A percentile compares a stretch with the other conserved stretches of the same genome.
phyloP scores from a whole-genome alignment of 2,797 vertebrate genomes.

The Schizopygopsis pylzovi region DNA sequence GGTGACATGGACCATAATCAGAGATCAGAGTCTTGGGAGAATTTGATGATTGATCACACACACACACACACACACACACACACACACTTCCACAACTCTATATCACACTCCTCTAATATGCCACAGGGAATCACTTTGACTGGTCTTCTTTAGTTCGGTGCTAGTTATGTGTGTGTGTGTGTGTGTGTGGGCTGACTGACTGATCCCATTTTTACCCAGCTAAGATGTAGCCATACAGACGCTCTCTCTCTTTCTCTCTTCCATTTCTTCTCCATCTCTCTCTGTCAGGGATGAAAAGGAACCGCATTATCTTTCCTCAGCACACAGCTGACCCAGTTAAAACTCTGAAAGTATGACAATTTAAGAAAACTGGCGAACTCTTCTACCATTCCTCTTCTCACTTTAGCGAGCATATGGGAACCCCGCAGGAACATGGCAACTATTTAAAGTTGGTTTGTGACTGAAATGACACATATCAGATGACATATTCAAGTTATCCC shows the following conservation, averaged over 20 bases:
- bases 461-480: constrained; percentile 13
- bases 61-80: neutral
- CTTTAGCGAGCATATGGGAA: constrained; percentile 27
- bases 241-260: constrained; percentile 28
- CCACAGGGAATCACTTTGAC: constrained; percentile 36
- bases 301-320: constrained; percentile 57
- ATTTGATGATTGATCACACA: neutral
- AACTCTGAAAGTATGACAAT: constrained; percentile 52
- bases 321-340: constrained; percentile 64
- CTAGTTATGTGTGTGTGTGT: constrained; percentile 30
- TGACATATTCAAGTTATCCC: constrained; percentile 8
- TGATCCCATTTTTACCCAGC: constrained; percentile 54
- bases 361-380: constrained; percentile 53
- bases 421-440: constrained; percentile 34
- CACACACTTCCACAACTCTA: neutral
- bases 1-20: neutral
- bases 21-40: neutral
- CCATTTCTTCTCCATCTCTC: constrained; percentile 31
- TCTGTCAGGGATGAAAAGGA: constrained; percentile 53
- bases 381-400: constrained; percentile 22
- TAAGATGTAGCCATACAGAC: constrained; percentile 35
- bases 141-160: constrained; percentile 37
- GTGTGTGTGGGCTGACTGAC: constrained; percentile 39
- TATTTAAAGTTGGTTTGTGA: constrained; percentile 34
- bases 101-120: constrained; percentile 36